phyloP scores from a whole-genome alignment of 2,888 invertebrate genomes.

The Horisme vitalbata region DNA sequence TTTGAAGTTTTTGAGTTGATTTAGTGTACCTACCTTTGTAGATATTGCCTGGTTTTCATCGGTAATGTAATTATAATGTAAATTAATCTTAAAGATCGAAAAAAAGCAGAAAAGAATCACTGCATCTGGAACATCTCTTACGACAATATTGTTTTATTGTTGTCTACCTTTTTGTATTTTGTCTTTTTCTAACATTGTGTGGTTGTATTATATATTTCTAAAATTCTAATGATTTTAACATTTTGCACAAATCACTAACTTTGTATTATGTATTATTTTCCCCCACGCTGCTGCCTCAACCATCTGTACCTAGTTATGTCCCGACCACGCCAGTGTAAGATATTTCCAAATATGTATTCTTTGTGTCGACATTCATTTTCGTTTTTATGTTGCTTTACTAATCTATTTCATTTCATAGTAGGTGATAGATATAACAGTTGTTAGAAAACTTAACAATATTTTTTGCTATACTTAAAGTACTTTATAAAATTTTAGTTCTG shows the following conservation, averaged over 20 bases:
- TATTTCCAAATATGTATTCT: conserved; percentile 40
- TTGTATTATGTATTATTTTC: conserved; percentile 49
- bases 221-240: conserved; percentile 30
- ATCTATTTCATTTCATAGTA: conserved; percentile 11
- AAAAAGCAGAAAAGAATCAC: conserved; percentile 4
- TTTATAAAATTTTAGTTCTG: neutral
- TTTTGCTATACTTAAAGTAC: too few species aligned
- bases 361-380: conserved; percentile 32
- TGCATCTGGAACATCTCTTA: conserved; percentile 76
- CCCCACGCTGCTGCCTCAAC: conserved; percentile 77
- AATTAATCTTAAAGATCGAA: neutral
- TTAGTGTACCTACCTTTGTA: conserved; percentile 31
- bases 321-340: conserved; percentile 87
- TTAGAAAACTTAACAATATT: too few species aligned
- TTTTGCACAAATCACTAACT: conserved; percentile 59
- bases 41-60: conserved; percentile 16
- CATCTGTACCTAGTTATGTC: conserved; percentile 77
- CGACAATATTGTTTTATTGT: conserved; percentile 48
- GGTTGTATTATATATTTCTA: conserved; percentile 20
- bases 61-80: conserved; percentile 6
- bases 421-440: too few species aligned
- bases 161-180: conserved; percentile 36
- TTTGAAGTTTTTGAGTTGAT: conserved; percentile 30
- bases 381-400: conserved; percentile 32
- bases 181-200: conserved; percentile 20